These are phyloP conservation scores for Campoplex nolae DNA, from an alignment of 2,888 invertebrate genomes.

Conservation along the genomic window DNA sequence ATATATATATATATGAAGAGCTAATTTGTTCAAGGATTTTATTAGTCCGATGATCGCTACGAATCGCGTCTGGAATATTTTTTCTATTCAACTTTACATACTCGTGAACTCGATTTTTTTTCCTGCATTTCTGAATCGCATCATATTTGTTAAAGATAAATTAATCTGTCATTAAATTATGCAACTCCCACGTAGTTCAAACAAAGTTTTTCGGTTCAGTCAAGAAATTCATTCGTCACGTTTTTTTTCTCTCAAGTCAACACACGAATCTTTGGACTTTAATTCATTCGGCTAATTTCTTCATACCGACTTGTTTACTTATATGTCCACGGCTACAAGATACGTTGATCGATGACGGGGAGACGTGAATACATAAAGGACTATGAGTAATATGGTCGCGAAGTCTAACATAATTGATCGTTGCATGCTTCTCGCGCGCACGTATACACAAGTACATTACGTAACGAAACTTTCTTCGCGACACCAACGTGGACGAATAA, in stretches of 20 bases:
- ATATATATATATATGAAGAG: no score
- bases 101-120: neutral
- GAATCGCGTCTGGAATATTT: neutral
- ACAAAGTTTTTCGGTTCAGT: neutral
- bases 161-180: neutral
- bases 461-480: constrained; percentile 62
- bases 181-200: neutral
- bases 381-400: constrained; percentile 58
- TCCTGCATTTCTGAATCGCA: neutral
- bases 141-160: neutral
- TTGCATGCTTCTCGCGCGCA: constrained; percentile 46
- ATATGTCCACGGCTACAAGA: constrained; percentile 47
- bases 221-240: neutral
- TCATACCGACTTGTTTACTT: constrained; percentile 28
- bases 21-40: neutral
- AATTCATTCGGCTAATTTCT: constrained; percentile 10
- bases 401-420: constrained; percentile 59
- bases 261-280: neutral
- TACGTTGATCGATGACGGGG: constrained; percentile 11
- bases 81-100: neutral
- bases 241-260: neutral
- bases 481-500: constrained; percentile 30
- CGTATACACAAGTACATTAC: constrained; percentile 47
- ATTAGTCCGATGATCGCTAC: neutral
- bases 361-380: constrained; percentile 6